Evolutionary conservation across 2,113 vertebrate genomes (phyloP), one percentile per base, ranked within the genome.

Genomic region (Cyprinodon variegatus): DNA sequence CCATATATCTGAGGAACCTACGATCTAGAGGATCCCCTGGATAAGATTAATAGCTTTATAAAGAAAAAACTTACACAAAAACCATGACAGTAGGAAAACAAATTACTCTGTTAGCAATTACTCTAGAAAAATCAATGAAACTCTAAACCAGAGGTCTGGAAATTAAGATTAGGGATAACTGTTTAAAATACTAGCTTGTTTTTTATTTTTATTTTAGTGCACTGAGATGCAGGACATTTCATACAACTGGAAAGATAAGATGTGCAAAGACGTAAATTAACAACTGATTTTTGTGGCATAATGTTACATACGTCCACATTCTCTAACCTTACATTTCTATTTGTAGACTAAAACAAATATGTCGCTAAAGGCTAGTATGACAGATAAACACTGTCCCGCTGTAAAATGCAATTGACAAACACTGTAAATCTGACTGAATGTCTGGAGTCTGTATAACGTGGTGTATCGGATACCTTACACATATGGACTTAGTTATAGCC

Each of bases 101-200:
- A 74, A 86, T 89, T 64, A 83, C 75, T 80, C 86, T 85, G 87
- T 88, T 87, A 88, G 72, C 45, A 89, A 85, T 89, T 88, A 91
- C 89, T 37, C 50, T 72, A 45, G 40, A 62, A 68, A 70, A 81
- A 89, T 90, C 77, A 43, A 74, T 76, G 86, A 86, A 82, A 86
- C 79, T 77, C 64, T 37, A 89, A 82, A 90, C 83, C 76, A n/a
- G 53, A 84, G 77, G 85, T 87, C 67, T 73, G 45, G 14, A 72
- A 74, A 73, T 29, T 4, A 0, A 74, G 77, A 90, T 86, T 82
- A 68, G 72, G 13, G 14, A 78, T 57, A 61, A 61, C 64, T 38
- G 45, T 1, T 12, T 4, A 66, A 53, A 64, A 71, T 76, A 81
- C 81, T 29, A 29, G 29, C 29, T 29, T 29, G 29, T 29, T 29